Percentiles rank a stretch among this genome's conserved stretches.
Conservation (phyloP, 2,797 vertebrate species). For the Leontocebus nigricollis region DNA sequence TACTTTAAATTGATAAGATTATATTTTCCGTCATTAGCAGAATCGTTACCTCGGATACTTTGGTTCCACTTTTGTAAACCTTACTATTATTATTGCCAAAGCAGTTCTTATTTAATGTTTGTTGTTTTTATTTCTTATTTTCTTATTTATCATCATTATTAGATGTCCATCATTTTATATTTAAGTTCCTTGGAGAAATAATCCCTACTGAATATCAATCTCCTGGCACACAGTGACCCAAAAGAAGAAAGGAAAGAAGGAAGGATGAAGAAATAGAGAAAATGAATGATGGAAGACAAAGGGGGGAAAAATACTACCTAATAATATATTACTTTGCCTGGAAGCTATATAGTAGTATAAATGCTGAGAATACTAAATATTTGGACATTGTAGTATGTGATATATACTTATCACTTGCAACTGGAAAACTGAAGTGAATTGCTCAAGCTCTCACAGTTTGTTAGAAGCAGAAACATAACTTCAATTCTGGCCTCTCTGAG, state of each 20-base stretch:
- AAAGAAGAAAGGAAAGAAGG: neutral
- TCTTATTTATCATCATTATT: neutral
- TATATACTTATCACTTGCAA: neutral
- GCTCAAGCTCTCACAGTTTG: neutral
- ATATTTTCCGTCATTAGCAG: neutral
- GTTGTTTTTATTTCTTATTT: neutral
- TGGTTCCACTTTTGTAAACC: neutral
- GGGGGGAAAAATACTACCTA: neutral
- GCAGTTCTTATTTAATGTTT: neutral
- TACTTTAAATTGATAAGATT: constrained; percentile 7
- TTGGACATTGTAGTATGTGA: neutral
- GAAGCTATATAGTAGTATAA: neutral
- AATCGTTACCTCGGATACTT: neutral
- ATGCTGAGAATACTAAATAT: neutral
- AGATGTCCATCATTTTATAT: neutral
- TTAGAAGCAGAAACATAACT: neutral
- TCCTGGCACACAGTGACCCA: neutral
- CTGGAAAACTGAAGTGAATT: neutral
- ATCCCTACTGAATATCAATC: accelerated
- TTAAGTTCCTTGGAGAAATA: neutral
- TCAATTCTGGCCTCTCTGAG: neutral
- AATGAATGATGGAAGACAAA: neutral
- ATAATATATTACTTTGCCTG: neutral
- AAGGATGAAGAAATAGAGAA: neutral
- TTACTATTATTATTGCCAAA: neutral